Percentiles rank a stretch among this genome's conserved stretches.
Evolutionary conservation across 2,797 vertebrate species (phyloP).

Genomic region (Hemitrygon akajei): DNA sequence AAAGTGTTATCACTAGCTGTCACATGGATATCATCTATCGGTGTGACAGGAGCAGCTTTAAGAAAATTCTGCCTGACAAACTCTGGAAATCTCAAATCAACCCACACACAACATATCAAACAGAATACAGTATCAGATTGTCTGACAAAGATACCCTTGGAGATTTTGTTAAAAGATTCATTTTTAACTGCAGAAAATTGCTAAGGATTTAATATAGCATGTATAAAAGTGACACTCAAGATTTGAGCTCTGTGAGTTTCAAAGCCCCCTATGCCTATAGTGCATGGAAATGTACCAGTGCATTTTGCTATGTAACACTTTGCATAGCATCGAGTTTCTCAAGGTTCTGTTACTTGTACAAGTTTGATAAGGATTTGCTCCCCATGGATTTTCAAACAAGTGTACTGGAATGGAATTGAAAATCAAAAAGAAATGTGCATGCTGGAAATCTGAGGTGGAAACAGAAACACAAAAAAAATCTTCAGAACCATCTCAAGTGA

Average conservation of each 20-base stretch:
- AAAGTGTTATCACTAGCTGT: constrained; percentile 20
- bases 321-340: background rate
- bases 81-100: constrained; percentile 35
- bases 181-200: background rate
- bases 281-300: background rate
- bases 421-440: no score
- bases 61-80: constrained; percentile 15
- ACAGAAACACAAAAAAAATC: no score
- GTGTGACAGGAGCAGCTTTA: constrained; percentile 24
- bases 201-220: background rate
- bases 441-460: no score
- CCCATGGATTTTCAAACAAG: background rate
- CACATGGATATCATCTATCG: background rate
- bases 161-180: constrained; percentile 24
- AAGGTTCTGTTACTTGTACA: background rate
- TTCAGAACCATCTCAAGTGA: no score
- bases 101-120: constrained; percentile 1
- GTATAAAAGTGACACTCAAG: background rate
- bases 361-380: background rate
- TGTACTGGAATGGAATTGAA: no score
- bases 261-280: background rate
- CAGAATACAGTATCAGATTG: background rate
- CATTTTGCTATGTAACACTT: background rate
- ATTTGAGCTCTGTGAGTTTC: constrained; percentile 2
- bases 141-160: background rate